phyloP scores from a whole-genome alignment of 2,113 vertebrate genomes.

The Carassius auratus region DNA sequence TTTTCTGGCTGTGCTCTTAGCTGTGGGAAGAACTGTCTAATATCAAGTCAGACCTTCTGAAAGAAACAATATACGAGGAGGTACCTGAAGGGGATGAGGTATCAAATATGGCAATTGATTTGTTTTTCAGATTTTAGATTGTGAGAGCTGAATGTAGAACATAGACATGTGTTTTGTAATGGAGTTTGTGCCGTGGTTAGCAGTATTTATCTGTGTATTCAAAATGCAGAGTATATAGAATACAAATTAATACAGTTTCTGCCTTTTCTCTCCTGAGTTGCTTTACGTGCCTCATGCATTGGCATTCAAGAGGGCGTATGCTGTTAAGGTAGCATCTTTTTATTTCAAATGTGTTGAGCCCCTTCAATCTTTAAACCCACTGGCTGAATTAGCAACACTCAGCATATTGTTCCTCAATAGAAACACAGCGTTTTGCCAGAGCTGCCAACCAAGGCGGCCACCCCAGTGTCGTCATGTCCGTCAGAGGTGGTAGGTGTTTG shows the following conservation, averaged over 20 bases:
- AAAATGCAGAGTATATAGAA: slow-evolving; percentile 17
- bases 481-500: slow-evolving; percentile 68
- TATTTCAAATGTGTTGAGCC: slow-evolving; percentile 64
- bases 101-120: slow-evolving; percentile 53
- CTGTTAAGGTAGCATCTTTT: slow-evolving; percentile 86
- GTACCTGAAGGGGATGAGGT: slow-evolving; percentile 51
- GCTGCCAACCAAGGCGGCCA: slow-evolving; percentile 2
- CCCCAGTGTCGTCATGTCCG: slow-evolving; percentile 64
- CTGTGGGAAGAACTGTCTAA: slow-evolving; percentile 72
- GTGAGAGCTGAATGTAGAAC: not conserved
- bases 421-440: slow-evolving; percentile 24
- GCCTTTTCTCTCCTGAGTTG: slow-evolving; percentile 78
- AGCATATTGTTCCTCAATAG: slow-evolving; percentile 45
- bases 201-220: not conserved
- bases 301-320: slow-evolving; percentile 87
- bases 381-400: slow-evolving; percentile 17
- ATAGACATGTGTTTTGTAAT: not conserved
- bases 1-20: slow-evolving; percentile 68
- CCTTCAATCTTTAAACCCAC: slow-evolving; percentile 39
- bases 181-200: not conserved
- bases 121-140: not conserved
- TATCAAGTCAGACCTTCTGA: slow-evolving; percentile 69
- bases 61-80: slow-evolving; percentile 62
- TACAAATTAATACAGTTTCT: slow-evolving; percentile 45
- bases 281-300: slow-evolving; percentile 90